Evolutionary conservation across 2,113 vertebrate genomes (phyloP), one percentile per base, ranked within the genome.

Genomic region (Lipophrys pholis): DNA sequence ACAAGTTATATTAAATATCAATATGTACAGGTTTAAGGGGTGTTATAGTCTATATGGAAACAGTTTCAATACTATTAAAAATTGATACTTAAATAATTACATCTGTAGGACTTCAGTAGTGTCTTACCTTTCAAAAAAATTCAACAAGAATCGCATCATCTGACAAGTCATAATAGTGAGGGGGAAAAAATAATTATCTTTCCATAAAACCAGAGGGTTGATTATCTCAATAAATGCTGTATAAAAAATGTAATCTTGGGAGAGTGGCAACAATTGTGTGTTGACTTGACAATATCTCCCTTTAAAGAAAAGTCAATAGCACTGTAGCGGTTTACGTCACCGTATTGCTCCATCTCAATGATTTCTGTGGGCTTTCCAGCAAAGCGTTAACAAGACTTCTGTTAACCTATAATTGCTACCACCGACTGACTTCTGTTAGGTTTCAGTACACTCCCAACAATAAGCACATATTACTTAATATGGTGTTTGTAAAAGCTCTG

Each of bases 401-500:
- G 14, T 46, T 46, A 21, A 74, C 10, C 21, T 40, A 8, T 14
- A 46, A 52, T 36, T 45, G 8, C 12, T 21, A 56, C 15, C 2
- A 35, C 62, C n/a, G 16, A 69, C 40, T 38, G 40, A 46, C 41
- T 46, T 58, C 16, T 71, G 9, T 30, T 53, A 49, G 30, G 43
- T 65, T 15, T 8, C 21, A 51, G 21, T 11, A 15, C 6, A 36
- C 11, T 35, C 46, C 7, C 6, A 15, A 14, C 58, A 69, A 16
- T 50, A 36, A 46, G 39, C 51, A 76, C 71, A 57, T 41, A 50
- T 53, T 43, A 21, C 38, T 41, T 59, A 11, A 21, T 12, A 58
- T 14, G 16, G 36, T 30, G 21, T 30, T 39, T 12, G 11, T 39
- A 36, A 60, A 11, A n/a, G n/a, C 40, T 72, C 11, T 9, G 16